Evolutionary conservation across 2,888 invertebrate species (phyloP).

Genomic region (Dryomyza anilis): DNA sequence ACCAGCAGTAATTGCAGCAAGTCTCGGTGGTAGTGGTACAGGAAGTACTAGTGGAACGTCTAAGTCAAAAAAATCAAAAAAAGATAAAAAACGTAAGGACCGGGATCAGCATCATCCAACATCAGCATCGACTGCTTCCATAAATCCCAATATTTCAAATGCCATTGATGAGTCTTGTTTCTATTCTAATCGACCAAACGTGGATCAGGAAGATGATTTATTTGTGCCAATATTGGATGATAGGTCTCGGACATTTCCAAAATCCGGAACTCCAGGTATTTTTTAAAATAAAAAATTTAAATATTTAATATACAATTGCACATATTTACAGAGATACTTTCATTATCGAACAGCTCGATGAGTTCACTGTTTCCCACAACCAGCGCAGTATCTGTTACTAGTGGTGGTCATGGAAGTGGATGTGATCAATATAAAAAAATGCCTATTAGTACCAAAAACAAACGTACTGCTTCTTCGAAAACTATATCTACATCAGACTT

Average conservation of each 20-base stretch:
- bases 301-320: neutral
- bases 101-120: conserved; percentile 25
- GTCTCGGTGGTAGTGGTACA: neutral
- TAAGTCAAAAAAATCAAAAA: conserved; percentile 44
- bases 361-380: conserved; percentile 48
- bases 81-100: conserved; percentile 46
- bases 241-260: conserved; percentile 34
- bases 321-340: conserved; percentile 43
- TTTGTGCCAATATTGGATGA: conserved; percentile 38
- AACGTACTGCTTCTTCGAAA: conserved; percentile 9
- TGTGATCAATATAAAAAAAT: conserved; percentile 2
- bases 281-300: neutral
- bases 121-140: conserved; percentile 19
- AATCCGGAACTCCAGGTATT: conserved; percentile 38
- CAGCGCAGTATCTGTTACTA: conserved; percentile 15
- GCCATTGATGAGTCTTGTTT: conserved; percentile 21
- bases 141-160: conserved; percentile 4
- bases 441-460: neutral
- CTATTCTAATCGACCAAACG: conserved; percentile 6
- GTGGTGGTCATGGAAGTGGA: conserved; percentile 2
- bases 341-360: conserved; percentile 54
- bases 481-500: conserved; percentile 43
- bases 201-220: conserved; percentile 34
- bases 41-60: neutral
- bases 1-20: neutral